These are phyloP conservation scores for Leptocoma aspasia DNA, from an alignment of 2,113 vertebrate genomes.

Conservation along the genomic window DNA sequence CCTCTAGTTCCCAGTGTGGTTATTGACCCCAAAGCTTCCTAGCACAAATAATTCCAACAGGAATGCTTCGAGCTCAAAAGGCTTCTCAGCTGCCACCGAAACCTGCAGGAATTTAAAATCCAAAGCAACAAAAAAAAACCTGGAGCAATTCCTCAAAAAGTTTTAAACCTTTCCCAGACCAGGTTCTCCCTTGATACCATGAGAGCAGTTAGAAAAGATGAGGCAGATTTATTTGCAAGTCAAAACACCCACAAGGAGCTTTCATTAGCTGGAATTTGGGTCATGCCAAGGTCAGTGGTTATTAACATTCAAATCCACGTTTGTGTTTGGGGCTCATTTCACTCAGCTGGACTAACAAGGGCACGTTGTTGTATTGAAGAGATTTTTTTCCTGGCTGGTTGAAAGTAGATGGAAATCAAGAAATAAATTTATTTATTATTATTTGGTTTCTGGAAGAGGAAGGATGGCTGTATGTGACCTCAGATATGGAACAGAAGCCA, in stretches of 20 bases:
- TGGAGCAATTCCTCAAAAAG: neutral
- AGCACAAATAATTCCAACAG: neutral
- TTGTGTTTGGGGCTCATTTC: neutral
- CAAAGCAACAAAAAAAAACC: neutral
- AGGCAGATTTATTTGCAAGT: neutral
- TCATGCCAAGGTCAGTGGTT: neutral
- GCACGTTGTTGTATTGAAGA: rapidly evolving
- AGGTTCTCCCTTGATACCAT: rapidly evolving
- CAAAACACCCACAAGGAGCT: neutral
- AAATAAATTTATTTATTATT: neutral
- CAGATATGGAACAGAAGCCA: neutral
- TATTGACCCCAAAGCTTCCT: neutral
- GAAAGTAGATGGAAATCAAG: neutral
- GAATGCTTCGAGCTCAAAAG: rapidly evolving
- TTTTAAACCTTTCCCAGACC: neutral
- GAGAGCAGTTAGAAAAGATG: rapidly evolving
- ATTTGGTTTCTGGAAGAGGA: neutral
- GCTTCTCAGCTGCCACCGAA: neutral
- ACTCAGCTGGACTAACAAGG: neutral
- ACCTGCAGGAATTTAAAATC: neutral
- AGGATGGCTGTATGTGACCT: neutral
- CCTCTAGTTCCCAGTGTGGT: neutral
- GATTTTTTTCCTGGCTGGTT: neutral
- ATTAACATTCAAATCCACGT: neutral
- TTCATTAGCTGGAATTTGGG: neutral